Evolutionary conservation across 2,888 invertebrate genomes (phyloP).

Genomic region (Leptinotarsa haldemani): DNA sequence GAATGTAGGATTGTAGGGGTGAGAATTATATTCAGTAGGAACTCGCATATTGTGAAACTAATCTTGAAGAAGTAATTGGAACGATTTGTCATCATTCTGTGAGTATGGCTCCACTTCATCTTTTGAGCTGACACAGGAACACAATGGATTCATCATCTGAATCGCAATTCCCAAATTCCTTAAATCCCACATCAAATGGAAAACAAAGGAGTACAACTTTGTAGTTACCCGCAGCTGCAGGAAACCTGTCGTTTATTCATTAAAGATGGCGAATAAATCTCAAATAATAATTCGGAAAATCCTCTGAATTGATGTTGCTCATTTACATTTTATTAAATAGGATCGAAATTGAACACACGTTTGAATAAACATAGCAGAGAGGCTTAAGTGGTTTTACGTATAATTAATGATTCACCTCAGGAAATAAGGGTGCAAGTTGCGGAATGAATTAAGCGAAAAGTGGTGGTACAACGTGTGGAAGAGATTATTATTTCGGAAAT

Average conservation of each 20-base stretch:
- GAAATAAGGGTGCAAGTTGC: conserved; percentile 24
- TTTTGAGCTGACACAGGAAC: background rate
- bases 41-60: background rate
- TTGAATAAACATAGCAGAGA: conserved; percentile 33
- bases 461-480: conserved; percentile 28
- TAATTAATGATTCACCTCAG: conserved; percentile 35
- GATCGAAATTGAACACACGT: conserved; percentile 37
- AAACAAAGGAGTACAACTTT: background rate
- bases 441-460: conserved; percentile 30
- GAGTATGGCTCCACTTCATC: background rate
- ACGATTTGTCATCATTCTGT: background rate
- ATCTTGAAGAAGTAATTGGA: background rate
- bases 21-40: background rate
- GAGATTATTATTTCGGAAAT: conserved; percentile 33
- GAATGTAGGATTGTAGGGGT: too few relatives aligned
- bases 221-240: background rate
- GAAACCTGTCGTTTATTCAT: conserved; percentile 3
- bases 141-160: background rate
- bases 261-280: conserved; percentile 24
- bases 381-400: conserved; percentile 36
- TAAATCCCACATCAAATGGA: background rate
- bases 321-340: conserved; percentile 37
- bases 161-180: background rate
- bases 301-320: conserved; percentile 31
- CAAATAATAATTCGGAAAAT: conserved; percentile 27